These are phyloP conservation scores for Pogona vitticeps DNA, from an alignment of 2,113 vertebrate genomes.

Conservation along the genomic window DNA sequence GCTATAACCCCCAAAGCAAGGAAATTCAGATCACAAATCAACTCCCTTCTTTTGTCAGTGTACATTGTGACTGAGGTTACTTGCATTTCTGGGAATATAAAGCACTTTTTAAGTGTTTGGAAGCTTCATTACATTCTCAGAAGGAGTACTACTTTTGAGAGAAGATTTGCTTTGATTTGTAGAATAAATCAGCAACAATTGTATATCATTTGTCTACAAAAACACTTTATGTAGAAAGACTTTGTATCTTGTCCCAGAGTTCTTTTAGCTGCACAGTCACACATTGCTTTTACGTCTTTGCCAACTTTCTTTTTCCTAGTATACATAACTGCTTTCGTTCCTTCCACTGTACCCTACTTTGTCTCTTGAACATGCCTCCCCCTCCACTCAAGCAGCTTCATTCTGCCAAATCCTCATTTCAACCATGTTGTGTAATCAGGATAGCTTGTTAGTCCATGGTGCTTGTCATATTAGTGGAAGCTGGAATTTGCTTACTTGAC, in stretches of 20 bases:
- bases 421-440: background rate
- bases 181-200: background rate
- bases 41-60: background rate
- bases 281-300: background rate
- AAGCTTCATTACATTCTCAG: background rate
- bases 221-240: background rate
- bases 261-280: background rate
- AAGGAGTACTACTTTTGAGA: background rate
- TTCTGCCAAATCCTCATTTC: slow-evolving; percentile 9
- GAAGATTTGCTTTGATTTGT: background rate
- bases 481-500: rapidly evolving
- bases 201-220: background rate
- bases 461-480: background rate
- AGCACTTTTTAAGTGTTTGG: background rate
- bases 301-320: slow-evolving; percentile 8
- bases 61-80: background rate
- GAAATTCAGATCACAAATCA: too few species aligned
- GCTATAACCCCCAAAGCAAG: too few species aligned
- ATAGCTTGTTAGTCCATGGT: slow-evolving; percentile 22
- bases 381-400: slow-evolving; percentile 9
- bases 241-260: background rate
- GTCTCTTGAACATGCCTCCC: background rate
- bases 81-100: background rate
- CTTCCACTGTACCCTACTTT: background rate
- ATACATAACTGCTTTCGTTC: slow-evolving; percentile 23